Evolutionary conservation across 2,113 vertebrate genomes (phyloP).

Genomic region (Oxygymnocypris stewartii): DNA sequence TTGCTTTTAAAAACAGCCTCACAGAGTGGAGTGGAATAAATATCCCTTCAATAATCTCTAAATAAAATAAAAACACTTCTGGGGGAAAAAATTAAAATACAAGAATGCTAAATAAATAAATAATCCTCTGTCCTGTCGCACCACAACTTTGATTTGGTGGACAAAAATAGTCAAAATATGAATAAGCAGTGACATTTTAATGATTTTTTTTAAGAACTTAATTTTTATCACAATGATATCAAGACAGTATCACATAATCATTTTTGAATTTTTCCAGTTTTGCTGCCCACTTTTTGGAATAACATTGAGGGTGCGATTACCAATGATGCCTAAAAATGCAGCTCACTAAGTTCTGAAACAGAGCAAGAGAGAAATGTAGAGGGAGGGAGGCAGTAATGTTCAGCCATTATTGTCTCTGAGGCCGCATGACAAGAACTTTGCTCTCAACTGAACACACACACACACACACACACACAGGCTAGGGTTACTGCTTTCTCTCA

Average conservation of each 20-base stretch:
- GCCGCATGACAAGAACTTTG: slow-evolving; percentile 19
- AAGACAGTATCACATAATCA: not conserved
- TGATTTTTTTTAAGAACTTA: not conserved
- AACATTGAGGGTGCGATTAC: not conserved
- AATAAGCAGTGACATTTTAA: not conserved
- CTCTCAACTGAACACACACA: slow-evolving; percentile 14
- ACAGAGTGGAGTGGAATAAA: too few species aligned
- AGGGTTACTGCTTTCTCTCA: slow-evolving; percentile 48
- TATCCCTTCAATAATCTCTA: not conserved
- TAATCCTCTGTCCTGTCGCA: not conserved
- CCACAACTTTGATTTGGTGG: not conserved
- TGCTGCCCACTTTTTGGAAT: not conserved
- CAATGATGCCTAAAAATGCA: not conserved
- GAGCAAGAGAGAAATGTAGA: slow-evolving; percentile 40
- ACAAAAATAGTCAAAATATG: not conserved
- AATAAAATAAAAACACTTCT: not conserved
- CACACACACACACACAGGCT: slow-evolving; percentile 7
- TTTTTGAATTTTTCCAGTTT: not conserved
- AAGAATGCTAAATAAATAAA: not conserved
- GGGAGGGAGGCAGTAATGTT: slow-evolving; percentile 23
- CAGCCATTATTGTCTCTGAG: slow-evolving; percentile 8
- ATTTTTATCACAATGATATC: not conserved
- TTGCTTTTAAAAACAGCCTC: too few species aligned
- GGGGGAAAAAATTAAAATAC: too few species aligned
- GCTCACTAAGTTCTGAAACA: slow-evolving; percentile 11